Evolutionary conservation across 1,140 invertebrate species (phyloP).

Genomic region (Drosophila tristis): DNA sequence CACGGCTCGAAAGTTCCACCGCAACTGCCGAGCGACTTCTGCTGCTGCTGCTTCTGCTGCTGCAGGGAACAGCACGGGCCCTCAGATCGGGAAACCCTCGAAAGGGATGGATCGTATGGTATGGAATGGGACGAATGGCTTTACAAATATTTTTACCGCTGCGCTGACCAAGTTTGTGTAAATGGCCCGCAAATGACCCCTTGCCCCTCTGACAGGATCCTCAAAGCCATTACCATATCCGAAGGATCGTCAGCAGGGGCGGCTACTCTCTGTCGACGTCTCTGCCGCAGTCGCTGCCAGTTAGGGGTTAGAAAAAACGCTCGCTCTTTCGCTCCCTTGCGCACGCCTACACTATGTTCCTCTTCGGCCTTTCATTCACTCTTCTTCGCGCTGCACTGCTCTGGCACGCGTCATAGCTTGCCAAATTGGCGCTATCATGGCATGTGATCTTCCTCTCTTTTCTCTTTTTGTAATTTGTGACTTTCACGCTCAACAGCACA

Average conservation of each 20-base stretch:
- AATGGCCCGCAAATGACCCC: constrained; percentile 71
- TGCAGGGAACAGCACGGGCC: neutral
- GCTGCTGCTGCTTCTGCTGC: no score
- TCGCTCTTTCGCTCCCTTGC: constrained; percentile 11
- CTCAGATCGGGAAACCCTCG: constrained; percentile 33
- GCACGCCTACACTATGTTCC: constrained; percentile 63
- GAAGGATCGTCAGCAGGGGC: constrained; percentile 66
- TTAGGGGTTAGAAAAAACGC: constrained; percentile 70
- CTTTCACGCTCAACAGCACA: constrained; percentile 83
- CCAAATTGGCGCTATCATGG: constrained; percentile 83
- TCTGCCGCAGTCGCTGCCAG: neutral
- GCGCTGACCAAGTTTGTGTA: constrained; percentile 73
- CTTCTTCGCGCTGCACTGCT: constrained; percentile 17
- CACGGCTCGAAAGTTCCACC: constrained; percentile 63
- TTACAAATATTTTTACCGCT: constrained; percentile 74
- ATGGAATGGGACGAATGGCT: constrained; percentile 23
- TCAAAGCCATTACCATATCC: constrained; percentile 69
- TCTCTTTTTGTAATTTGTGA: constrained; percentile 81
- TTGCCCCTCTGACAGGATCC: constrained; percentile 59
- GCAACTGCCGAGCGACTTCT: constrained; percentile 34
- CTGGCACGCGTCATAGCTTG: constrained; percentile 78
- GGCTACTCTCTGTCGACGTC: constrained; percentile 14
- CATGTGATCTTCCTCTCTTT: constrained; percentile 66
- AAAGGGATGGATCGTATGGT: neutral
- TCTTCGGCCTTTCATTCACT: constrained; percentile 17